Percentiles rank a stretch among this genome's conserved stretches.
Evolutionary conservation across 2,797 vertebrate genomes (phyloP).

Genomic region (Chaunax sp.): DNA sequence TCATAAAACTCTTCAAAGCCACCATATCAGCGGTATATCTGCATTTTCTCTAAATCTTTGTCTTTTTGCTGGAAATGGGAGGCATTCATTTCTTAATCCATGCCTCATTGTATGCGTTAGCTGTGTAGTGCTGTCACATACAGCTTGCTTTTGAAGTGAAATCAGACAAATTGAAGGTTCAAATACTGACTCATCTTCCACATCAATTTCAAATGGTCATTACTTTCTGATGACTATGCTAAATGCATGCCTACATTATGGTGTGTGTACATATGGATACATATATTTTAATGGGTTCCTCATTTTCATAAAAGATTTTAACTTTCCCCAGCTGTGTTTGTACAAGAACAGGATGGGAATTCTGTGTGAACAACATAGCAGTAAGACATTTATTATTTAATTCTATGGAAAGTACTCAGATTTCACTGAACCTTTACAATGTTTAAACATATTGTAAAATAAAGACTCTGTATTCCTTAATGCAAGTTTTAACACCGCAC

Average conservation of each 20-base stretch:
- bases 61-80: constrained; percentile 27
- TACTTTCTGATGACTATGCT: constrained; percentile 40
- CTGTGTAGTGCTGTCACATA: constrained; percentile 33
- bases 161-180: constrained; percentile 53
- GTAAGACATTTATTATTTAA: constrained; percentile 16
- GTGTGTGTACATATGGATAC: not conserved
- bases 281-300: not conserved
- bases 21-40: constrained; percentile 21
- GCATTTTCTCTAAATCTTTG: constrained; percentile 29
- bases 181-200: constrained; percentile 41
- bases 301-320: constrained; percentile 28
- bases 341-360: constrained; percentile 10
- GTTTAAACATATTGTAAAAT: constrained; percentile 40
- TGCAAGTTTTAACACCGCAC: constrained; percentile 44
- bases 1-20: constrained; percentile 44
- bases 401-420: constrained; percentile 23
- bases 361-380: constrained; percentile 5
- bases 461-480: constrained; percentile 27
- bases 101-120: constrained; percentile 56
- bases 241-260: constrained; percentile 7
- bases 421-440: constrained; percentile 12
- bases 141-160: constrained; percentile 50
- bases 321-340: constrained; percentile 13
- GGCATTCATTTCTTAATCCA: constrained; percentile 46
- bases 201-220: constrained; percentile 47